A percentile compares a stretch with the other conserved stretches of the same genome.
These are phyloP conservation scores for Sesia bembeciformis DNA, from an alignment of 2,888 invertebrate genomes.

Conservation along the genomic window DNA sequence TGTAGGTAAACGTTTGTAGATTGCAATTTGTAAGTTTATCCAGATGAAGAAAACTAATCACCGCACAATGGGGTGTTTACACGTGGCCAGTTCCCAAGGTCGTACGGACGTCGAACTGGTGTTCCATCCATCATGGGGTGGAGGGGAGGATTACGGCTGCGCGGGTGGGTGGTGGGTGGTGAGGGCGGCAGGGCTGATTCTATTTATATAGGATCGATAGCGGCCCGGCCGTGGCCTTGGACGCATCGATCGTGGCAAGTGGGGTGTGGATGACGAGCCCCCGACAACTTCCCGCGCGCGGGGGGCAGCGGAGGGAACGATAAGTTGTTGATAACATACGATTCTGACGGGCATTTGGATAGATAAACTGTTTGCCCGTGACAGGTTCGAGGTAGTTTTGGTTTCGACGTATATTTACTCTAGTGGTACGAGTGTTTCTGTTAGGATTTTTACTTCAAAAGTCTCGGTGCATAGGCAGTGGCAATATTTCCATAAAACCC, in stretches of 20 bases:
- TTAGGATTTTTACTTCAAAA: no score
- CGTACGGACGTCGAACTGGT: slow-evolving; percentile 37
- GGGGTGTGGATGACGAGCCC: slow-evolving; percentile 53
- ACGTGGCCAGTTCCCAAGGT: slow-evolving; percentile 38
- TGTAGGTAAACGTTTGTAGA: no score
- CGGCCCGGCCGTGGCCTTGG: slow-evolving; percentile 66
- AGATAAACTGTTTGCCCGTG: no score
- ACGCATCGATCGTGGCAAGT: slow-evolving; percentile 47
- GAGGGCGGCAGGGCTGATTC: slow-evolving; percentile 41
- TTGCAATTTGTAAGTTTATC: not conserved
- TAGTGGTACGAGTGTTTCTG: no score
- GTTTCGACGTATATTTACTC: no score
- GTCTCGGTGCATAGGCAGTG: no score
- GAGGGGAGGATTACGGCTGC: slow-evolving; percentile 6
- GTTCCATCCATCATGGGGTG: slow-evolving; percentile 9
- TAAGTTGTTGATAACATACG: no score
- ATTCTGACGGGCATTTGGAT: no score
- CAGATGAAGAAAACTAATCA: slow-evolving; percentile 4
- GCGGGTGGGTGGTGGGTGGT: slow-evolving; percentile 16
- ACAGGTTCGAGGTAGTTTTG: no score
- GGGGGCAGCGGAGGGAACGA: not conserved
- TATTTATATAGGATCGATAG: slow-evolving; percentile 69
- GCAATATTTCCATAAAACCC: no score
- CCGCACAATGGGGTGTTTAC: slow-evolving; percentile 12
- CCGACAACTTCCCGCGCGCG: slow-evolving; percentile 17